Conservation (phyloP, 1,140 invertebrate species). For the Vollenhovia emeryi region DNA sequence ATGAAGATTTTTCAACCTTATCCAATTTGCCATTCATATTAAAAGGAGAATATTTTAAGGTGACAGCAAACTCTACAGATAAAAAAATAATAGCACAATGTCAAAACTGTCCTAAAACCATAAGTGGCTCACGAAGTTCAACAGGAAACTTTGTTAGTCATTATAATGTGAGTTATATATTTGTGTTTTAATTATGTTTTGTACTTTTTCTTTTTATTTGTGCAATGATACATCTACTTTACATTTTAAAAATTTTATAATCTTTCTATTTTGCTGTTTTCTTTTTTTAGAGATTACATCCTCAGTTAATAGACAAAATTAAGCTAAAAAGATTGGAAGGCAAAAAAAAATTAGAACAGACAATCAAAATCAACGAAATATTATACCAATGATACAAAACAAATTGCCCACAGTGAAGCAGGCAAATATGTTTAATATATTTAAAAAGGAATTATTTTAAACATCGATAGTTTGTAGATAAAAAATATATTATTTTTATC, state of each 20-base stretch:
- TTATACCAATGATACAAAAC: background rate
- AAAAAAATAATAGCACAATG: background rate
- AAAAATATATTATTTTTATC: background rate
- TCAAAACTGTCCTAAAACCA: constrained; percentile 2
- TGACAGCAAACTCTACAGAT: background rate
- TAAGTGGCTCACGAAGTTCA: background rate
- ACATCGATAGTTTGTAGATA: background rate
- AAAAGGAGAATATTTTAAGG: background rate
- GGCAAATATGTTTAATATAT: too few relatives aligned
- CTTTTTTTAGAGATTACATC: background rate
- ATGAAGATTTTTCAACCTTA: background rate
- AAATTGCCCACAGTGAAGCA: too few relatives aligned
- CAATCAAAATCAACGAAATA: background rate
- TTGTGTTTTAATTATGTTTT: background rate
- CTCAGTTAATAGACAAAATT: background rate
- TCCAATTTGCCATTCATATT: background rate
- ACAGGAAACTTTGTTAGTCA: constrained; percentile 16
- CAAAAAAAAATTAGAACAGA: background rate
- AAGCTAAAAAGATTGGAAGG: background rate
- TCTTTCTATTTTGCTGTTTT: too few relatives aligned
- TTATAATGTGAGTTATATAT: constrained; percentile 16
- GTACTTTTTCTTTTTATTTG: background rate
- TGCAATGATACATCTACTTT: too few relatives aligned
- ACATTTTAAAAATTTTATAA: too few relatives aligned
- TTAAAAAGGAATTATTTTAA: background rate